Conservation (phyloP, 2,797 vertebrate genomes). For the Pygocentrus nattereri region DNA sequence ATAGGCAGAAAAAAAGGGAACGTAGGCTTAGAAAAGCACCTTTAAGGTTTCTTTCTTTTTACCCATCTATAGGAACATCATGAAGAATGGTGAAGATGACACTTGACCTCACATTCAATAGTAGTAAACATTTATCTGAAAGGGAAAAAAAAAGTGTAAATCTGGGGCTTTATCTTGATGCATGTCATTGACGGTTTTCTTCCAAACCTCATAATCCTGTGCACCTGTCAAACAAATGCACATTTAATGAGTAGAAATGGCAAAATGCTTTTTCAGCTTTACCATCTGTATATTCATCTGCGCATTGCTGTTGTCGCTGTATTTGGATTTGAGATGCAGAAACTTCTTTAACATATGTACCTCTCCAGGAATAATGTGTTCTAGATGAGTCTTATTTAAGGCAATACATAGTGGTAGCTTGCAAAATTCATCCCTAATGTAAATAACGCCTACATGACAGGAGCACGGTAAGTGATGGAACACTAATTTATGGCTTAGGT, state of each 20-base stretch:
- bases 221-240: neutral
- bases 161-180: neutral
- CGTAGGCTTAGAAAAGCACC: too few species aligned
- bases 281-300: neutral
- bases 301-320: neutral
- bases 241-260: conserved; percentile 8
- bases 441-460: neutral
- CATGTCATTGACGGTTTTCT: too few species aligned
- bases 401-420: neutral
- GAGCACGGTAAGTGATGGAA: neutral
- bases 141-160: neutral
- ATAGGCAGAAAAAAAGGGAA: too few species aligned
- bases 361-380: neutral
- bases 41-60: too few species aligned
- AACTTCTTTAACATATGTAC: neutral
- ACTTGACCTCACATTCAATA: neutral
- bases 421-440: conserved; percentile 21
- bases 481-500: conserved; percentile 17
- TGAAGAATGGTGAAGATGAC: neutral
- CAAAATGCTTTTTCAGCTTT: neutral
- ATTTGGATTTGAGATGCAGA: neutral
- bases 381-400: neutral
- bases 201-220: neutral
- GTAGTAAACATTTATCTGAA: neutral
- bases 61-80: neutral